Conservation (phyloP, 1,140 invertebrate genomes). For the Papilio aristodemus region DNA sequence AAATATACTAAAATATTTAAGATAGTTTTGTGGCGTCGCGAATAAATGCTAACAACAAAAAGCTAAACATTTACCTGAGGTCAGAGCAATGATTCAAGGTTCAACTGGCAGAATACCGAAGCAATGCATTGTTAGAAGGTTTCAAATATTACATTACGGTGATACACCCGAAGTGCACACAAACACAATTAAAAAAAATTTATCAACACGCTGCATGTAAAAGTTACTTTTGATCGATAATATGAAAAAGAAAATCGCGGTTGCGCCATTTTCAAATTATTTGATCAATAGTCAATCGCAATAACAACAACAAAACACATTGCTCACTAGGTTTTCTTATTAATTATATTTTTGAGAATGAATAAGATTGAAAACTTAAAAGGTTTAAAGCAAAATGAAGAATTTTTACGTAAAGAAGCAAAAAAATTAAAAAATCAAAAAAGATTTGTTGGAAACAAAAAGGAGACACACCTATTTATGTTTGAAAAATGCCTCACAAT, state of each 20-base stretch:
- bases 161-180: too few species aligned
- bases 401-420: conserved; percentile 58
- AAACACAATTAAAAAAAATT: too few species aligned
- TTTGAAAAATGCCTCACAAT: conserved; percentile 65
- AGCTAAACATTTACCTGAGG: too few species aligned
- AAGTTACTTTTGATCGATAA: background rate
- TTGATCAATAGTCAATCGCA: conserved; percentile 43
- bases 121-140: too few species aligned
- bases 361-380: conserved; percentile 42
- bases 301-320: conserved; percentile 6
- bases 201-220: background rate
- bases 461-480: conserved; percentile 71
- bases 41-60: too few species aligned
- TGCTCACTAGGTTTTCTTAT: background rate
- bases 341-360: conserved; percentile 41
- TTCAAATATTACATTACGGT: too few species aligned
- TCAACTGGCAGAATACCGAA: too few species aligned
- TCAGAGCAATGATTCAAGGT: too few species aligned
- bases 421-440: conserved; percentile 60
- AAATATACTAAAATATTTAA: background rate
- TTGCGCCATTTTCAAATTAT: conserved; percentile 53
- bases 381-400: conserved; percentile 48
- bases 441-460: conserved; percentile 47
- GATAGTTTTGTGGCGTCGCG: too few species aligned
- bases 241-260: background rate